phyloP scores from a whole-genome alignment of 2,888 invertebrate species.

The Drosophila putrida region DNA sequence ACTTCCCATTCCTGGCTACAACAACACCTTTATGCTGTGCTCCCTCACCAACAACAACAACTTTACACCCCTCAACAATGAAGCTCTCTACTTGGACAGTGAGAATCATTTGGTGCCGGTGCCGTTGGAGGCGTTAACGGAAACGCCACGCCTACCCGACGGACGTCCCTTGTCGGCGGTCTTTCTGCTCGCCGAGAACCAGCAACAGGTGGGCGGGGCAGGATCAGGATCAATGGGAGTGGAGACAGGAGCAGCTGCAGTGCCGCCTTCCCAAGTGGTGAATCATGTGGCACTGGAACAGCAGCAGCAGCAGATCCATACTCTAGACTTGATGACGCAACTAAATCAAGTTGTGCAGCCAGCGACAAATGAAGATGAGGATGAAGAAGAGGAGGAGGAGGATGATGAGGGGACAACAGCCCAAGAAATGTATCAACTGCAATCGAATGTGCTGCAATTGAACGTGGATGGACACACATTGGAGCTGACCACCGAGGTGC shows the following conservation, averaged over 20 bases:
- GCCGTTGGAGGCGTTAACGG: conserved; percentile 71
- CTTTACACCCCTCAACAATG: conserved; percentile 90
- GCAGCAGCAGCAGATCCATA: conserved; percentile 18
- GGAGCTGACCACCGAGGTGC: conserved; percentile 53
- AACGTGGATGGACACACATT: conserved; percentile 58
- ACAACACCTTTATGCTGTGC: conserved; percentile 89
- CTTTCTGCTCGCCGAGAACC: conserved; percentile 52
- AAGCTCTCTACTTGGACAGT: conserved; percentile 81
- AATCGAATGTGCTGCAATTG: conserved; percentile 51
- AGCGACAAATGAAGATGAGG: not conserved
- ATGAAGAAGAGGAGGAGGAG: conserved; percentile 7
- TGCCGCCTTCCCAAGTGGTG: not conserved
- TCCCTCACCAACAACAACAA: conserved; percentile 89
- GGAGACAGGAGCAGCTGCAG: not conserved
- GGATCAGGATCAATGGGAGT: not conserved
- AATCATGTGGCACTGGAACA: not conserved
- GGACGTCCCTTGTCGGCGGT: conserved; percentile 62
- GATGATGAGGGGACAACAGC: conserved; percentile 13
- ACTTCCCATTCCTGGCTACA: conserved; percentile 90
- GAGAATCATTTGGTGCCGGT: conserved; percentile 81
- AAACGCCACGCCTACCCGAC: conserved; percentile 67
- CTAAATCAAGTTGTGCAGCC: conserved; percentile 48
- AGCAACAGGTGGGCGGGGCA: conserved; percentile 47
- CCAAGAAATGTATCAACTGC: conserved; percentile 33
- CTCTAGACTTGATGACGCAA: conserved; percentile 55